Evolutionary conservation across 2,888 invertebrate genomes (phyloP), one percentile per base, ranked within the genome.

Genomic region (Chrysolina oricalcia): DNA sequence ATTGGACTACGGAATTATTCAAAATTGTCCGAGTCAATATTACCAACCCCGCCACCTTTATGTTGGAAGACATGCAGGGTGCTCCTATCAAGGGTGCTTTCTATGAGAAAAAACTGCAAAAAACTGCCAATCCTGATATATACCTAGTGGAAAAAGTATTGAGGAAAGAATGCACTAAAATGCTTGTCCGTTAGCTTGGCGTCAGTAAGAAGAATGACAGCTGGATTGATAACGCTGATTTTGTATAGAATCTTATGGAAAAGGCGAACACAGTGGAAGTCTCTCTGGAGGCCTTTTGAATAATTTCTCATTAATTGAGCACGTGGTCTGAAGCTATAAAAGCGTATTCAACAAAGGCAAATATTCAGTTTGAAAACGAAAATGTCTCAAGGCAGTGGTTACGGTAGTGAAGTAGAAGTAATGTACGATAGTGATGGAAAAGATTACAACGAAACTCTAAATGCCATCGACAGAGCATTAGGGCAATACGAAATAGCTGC

Each of bases 51-150:
- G n/a, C n/a, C n/a, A n/a, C n/a, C n/a, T n/a, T n/a, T n/a, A n/a
- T n/a, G n/a, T n/a, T n/a, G n/a, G n/a, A n/a, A n/a, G n/a, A n/a
- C n/a, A n/a, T n/a, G n/a, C n/a, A n/a, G n/a, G n/a, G n/a, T n/a
- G 17, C 76, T 56, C 77, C 82, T 8, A 84, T 87, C 9, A 67
- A 48, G n/a, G 85, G 85, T 21, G 79, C 80, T 2, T 86, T 86
- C 73, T 86, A 85, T 73, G 80, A 77, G 56, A 66, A 84, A 40
- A 83, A 86, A 78, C 66, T 85, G 11, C 74, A 73, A 23, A 79
- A 78, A 70, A 79, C 80, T 13, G 76, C 81, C 41, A 70, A 81
- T 70, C 79, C 82, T 0, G 78, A 85, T 75, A 70, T 81, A 21
- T 85, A 83, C 67, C 69, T n/a, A n/a, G n/a, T n/a, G n/a, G n/a